Conservation (phyloP, 2,113 vertebrate genomes). For the Sapajus apella region DNA sequence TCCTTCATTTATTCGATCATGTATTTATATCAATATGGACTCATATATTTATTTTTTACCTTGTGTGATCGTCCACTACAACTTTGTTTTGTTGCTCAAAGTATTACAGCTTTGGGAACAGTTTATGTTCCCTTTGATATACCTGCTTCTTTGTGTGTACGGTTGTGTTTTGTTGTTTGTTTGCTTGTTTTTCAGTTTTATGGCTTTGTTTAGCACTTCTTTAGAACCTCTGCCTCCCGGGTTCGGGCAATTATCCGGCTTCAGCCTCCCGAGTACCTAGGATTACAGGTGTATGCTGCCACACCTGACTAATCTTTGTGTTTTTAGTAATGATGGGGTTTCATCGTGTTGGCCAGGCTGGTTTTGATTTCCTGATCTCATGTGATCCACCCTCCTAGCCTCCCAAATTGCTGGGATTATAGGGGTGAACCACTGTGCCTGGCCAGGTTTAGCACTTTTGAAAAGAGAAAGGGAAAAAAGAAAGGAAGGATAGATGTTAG, state of each 20-base stretch:
- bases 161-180: not conserved
- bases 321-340: no score
- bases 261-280: no score
- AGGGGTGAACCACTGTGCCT: no score
- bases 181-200: not conserved
- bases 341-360: no score
- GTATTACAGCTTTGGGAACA: not conserved
- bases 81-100: not conserved
- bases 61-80: not conserved
- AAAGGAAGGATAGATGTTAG: not conserved
- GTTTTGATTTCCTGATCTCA: no score
- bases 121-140: not conserved
- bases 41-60: not conserved
- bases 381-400: no score
- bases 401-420: no score
- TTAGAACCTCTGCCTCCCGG: not conserved
- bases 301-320: no score
- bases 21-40: not conserved
- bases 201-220: not conserved
- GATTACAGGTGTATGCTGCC: not conserved
- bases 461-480: not conserved
- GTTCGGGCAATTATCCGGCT: no score
- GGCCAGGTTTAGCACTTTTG: not conserved
- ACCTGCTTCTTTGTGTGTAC: not conserved
- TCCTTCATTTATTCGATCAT: not conserved